Evolutionary conservation across 2,113 vertebrate species (phyloP), one percentile per base, ranked within the genome.

Genomic region (Oxyruncus cristatus): DNA sequence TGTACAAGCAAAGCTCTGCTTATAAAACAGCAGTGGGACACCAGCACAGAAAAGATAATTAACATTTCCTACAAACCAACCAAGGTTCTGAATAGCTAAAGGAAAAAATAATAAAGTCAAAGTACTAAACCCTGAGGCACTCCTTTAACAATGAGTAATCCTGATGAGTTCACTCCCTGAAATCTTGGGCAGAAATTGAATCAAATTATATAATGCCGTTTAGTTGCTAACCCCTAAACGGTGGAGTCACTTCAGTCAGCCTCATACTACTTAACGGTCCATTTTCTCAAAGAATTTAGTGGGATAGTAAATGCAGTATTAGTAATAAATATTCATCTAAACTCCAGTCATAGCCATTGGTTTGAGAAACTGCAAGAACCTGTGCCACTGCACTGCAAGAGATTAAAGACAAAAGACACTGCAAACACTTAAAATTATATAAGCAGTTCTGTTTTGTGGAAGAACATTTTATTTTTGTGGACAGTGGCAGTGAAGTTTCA

Each of bases 61-160:
- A 98, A 66, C 77, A 97, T 93, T 98, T 97, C 91, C 78, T 97
- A 89, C 93, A 97, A 95, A 96, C 23, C 73, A 98, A 88, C 71
- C 81, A 84, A 81, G 77, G 73, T 97, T 98, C 98, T 96, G 97
- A 97, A 96, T 97, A 95, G 90, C 88, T 97, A 90, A 90, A 91
- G 93, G 91, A 86, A 95, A 94, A 96, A 97, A 97, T 97, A 92
- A 95, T 94, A 95, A 95, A 97, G 96, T 97, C 94, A 95, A 96
- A 98, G 92, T 95, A 98, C 91, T 92, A 97, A 96, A 94, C 96
- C 96, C 94, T 94, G 89, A 97, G 96, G 97, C 89, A 39, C 37
- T 98, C 91, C 94, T 97, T 98, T 97, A 98, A 97, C 96, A 97
- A 97, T 96, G 96, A 88, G 81, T 96, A 97, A 96, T 97, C 96